Base-by-base conservation (phyloP, 2,113 vertebrate species). In the Dermatemys mawii region DNA sequence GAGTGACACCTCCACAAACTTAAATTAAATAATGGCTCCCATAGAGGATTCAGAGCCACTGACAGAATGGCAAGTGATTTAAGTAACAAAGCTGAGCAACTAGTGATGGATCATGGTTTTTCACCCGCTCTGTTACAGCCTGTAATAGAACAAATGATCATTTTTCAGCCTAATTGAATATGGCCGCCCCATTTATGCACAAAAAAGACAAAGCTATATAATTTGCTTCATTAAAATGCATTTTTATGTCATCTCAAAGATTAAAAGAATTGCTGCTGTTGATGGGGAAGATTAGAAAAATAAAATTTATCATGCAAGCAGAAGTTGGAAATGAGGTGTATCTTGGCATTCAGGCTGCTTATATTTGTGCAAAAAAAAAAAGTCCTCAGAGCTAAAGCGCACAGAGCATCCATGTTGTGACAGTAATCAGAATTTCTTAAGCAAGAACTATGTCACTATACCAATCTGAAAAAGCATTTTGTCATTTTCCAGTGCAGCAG, bases 131-230 rank as follows among this genome's bases (percentile, higher is more conserved):
- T 35, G 82, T 29, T 86, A 26, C 44, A 90, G 93, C 86, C 94
- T 54, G 32, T 49, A 87, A 93, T 26, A 41, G 95, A 94, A 97
- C 96, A 94, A 97, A 96, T 92, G 81, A 96, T 91, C 92, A 92
- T 97, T 97, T 96, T 86, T 97, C 96, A 97, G 95, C 88, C 93
- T 97, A 97, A 97, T 86, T 97, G 97, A 97, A 97, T 88, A 89
- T 19, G 94, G 92, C 86, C 51, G 4, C 94, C 85, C 83, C 0
- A 6, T 88, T 94, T 51, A 38, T 78, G 19, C 81, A 70, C 76
- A 60, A 88, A 87, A 93, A 53, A 97, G 93, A 93, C 90, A 95
- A 91, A 92, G 92, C 93, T 41, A 5, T 73, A 55, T 90, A 35
- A 91, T 95, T 92, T 93, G 85, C 92, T 82, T 93, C 86, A 78